Percentiles rank a stretch among this genome's conserved stretches.
phyloP scores from a whole-genome alignment of 2,113 vertebrate species.

The Panthera leo region DNA sequence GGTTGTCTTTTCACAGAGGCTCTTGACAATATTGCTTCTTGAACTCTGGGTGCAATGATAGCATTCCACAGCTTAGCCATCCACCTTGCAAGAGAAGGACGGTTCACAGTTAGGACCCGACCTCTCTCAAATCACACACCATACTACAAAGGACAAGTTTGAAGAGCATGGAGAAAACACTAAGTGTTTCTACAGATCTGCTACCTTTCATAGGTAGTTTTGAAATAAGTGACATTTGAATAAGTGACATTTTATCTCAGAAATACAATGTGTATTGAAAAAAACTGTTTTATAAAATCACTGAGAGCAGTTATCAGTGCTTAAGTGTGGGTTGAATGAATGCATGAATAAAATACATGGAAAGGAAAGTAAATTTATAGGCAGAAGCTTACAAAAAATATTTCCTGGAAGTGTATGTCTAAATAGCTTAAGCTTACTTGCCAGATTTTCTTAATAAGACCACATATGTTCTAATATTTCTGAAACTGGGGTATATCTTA shows the following conservation, averaged over 20 bases:
- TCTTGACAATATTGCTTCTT: conserved; percentile 93
- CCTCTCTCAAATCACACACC: not conserved
- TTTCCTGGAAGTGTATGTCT: not conserved
- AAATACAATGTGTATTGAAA: not conserved
- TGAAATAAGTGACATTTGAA: not conserved
- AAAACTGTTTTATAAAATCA: not conserved
- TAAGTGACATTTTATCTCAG: not conserved
- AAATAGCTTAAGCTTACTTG: not conserved
- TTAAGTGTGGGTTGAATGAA: not conserved
- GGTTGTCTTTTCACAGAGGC: conserved; percentile 88
- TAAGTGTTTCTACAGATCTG: not conserved
- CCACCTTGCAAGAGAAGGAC: conserved; percentile 86
- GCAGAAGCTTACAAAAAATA: not conserved
- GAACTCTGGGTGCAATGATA: conserved; percentile 93
- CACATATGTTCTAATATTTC: not conserved
- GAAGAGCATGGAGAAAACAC: not conserved
- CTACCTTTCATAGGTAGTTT: not conserved
- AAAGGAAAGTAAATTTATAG: not conserved
- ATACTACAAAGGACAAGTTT: not conserved
- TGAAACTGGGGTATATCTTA: not conserved
- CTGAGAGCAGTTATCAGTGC: not conserved
- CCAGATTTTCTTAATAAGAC: not conserved
- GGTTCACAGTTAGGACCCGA: not conserved
- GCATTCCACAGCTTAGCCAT: conserved; percentile 95
- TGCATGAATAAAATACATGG: not conserved